A percentile compares a stretch with the other conserved stretches of the same genome.
phyloP scores from a whole-genome alignment of 2,888 invertebrate genomes.

The Galeruca laticollis region DNA sequence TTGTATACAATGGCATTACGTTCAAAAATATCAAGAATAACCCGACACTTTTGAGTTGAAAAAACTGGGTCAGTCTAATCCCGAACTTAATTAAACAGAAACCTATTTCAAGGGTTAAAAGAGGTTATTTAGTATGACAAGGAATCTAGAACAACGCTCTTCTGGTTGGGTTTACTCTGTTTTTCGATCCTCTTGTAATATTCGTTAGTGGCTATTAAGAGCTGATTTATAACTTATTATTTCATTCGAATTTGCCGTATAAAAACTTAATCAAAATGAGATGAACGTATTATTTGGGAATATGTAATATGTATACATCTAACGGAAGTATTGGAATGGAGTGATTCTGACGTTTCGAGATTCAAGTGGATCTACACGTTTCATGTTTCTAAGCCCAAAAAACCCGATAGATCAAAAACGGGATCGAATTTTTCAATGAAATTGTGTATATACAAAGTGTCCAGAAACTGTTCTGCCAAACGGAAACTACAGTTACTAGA shows the following conservation, averaged over 20 bases:
- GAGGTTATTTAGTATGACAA: slow-evolving; percentile 20
- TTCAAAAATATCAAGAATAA: neutral
- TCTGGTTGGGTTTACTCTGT: slow-evolving; percentile 9
- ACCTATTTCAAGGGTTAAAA: slow-evolving; percentile 21
- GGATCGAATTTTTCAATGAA: too few relatives aligned
- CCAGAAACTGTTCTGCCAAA: too few relatives aligned
- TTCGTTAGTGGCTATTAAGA: slow-evolving; percentile 9
- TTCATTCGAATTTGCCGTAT: neutral
- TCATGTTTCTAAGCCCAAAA: too few relatives aligned
- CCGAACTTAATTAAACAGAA: slow-evolving; percentile 23
- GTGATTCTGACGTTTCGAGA: too few relatives aligned
- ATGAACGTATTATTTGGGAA: too few relatives aligned
- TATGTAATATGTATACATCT: too few relatives aligned
- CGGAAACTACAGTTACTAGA: too few relatives aligned
- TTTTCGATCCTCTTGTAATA: slow-evolving; percentile 20
- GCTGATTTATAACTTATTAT: slow-evolving; percentile 20
- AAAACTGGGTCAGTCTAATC: neutral
- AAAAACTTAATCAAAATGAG: neutral
- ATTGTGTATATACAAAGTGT: too few relatives aligned
- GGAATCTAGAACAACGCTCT: slow-evolving; percentile 18
- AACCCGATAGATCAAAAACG: too few relatives aligned
- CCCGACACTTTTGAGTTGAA: neutral
- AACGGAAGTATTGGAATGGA: too few relatives aligned
- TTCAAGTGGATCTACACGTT: too few relatives aligned
- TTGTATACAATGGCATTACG: neutral